phyloP scores from a whole-genome alignment of 2,797 vertebrate species.

The Octomys mimax region DNA sequence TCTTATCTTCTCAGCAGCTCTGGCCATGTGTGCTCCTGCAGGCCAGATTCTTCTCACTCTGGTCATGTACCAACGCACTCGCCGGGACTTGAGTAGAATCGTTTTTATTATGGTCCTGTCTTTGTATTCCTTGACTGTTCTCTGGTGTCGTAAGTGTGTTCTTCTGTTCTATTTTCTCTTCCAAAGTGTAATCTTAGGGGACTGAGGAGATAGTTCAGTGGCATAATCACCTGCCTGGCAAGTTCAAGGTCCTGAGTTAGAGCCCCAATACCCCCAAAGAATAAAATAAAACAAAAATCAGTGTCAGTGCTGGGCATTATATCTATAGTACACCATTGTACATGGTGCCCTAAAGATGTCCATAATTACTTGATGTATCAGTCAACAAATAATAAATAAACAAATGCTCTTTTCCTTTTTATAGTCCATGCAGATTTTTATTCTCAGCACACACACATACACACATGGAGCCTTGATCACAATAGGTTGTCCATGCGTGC shows the following conservation, averaged over 20 bases:
- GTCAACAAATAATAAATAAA: not conserved
- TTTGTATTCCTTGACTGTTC: not conserved
- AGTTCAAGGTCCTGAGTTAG: no score
- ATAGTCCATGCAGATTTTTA: not conserved
- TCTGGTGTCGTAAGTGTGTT: not conserved
- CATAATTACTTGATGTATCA: not conserved
- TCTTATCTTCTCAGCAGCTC: not conserved
- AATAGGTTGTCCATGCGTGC: no score
- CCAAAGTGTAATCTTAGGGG: no score
- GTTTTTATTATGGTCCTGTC: no score
- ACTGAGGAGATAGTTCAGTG: no score
- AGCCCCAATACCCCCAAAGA: no score
- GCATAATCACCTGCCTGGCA: no score
- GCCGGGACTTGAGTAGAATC: not conserved
- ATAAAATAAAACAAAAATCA: no score
- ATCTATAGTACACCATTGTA: no score
- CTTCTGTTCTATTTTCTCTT: not conserved
- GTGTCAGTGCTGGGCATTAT: not conserved
- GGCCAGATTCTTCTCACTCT: not conserved
- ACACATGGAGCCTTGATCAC: not conserved
- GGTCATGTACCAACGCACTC: not conserved
- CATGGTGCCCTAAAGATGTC: not conserved
- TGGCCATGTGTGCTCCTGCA: not conserved
- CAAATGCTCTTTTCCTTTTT: not conserved
- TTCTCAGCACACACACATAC: not conserved